phyloP scores from a whole-genome alignment of 1,140 invertebrate species.

The Sycophaga agraensis region DNA sequence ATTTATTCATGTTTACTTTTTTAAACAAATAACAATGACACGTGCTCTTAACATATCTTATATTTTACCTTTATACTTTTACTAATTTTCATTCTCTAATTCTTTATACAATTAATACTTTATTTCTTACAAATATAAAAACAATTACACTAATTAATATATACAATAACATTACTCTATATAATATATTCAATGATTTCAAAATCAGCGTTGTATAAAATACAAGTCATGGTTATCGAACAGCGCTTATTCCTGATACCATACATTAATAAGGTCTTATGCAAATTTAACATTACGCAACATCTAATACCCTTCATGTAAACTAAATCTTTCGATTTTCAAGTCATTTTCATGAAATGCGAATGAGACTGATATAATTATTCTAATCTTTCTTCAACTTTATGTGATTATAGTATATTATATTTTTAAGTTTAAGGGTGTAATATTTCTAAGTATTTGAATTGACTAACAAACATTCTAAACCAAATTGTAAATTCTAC shows the following conservation, averaged over 20 bases:
- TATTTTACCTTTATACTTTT: background rate
- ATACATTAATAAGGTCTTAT: conserved; percentile 31
- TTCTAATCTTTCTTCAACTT: too few relatives aligned
- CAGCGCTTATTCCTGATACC: conserved; percentile 45
- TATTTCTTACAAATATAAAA: background rate
- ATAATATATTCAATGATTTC: background rate
- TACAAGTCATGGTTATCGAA: conserved; percentile 39
- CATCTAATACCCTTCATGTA: conserved; percentile 2
- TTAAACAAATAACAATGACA: conserved; percentile 16
- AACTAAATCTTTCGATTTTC: conserved; percentile 8
- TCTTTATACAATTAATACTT: background rate
- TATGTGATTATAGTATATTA: background rate
- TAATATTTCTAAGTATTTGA: conserved; percentile 3
- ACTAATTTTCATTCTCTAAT: conserved; percentile 3
- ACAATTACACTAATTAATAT: conserved; percentile 23
- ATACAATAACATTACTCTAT: conserved; percentile 1
- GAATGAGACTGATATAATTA: background rate
- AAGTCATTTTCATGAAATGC: background rate
- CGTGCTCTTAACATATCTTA: background rate
- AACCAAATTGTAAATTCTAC: too few relatives aligned
- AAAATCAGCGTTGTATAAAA: conserved; percentile 10
- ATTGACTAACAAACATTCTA: too few relatives aligned
- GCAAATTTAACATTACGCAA: conserved; percentile 19
- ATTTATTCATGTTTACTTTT: background rate
- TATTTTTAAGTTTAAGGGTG: background rate